A percentile compares a stretch with the other conserved stretches of the same genome.
Conservation (phyloP, 2,797 vertebrate species). For the Bovichtus variegatus region DNA sequence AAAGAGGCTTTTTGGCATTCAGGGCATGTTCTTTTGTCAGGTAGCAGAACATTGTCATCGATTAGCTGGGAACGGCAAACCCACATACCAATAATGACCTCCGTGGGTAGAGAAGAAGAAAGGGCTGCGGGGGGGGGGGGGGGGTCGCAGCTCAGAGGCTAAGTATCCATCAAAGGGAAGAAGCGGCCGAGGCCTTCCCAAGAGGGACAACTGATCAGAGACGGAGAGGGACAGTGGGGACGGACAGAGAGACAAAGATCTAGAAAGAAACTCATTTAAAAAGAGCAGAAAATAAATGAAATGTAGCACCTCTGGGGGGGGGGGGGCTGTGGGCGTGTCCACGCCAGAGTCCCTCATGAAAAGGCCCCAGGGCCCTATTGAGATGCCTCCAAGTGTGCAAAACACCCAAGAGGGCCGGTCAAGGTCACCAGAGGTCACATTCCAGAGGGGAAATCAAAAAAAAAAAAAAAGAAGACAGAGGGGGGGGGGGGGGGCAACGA, state of each 20-base stretch:
- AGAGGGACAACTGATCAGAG: constrained; percentile 37
- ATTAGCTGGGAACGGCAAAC: constrained; percentile 67
- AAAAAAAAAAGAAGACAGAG: constrained; percentile 49
- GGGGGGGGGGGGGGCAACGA: constrained; percentile 4
- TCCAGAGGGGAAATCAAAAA: constrained; percentile 78
- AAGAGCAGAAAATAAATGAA: not conserved
- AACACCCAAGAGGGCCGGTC: constrained; percentile 81
- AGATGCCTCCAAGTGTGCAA: constrained; percentile 85
- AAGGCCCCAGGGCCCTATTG: constrained; percentile 77
- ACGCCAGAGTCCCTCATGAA: constrained; percentile 65
- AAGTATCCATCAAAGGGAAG: constrained; percentile 69
- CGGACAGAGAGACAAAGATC: not conserved
- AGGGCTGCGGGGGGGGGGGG: constrained; percentile 30
- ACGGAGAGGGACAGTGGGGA: not conserved
- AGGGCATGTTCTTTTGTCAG: constrained; percentile 59
- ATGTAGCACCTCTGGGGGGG: not conserved
- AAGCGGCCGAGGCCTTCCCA: not conserved
- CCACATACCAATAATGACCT: constrained; percentile 72
- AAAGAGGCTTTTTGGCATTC: constrained; percentile 20
- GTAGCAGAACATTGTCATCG: constrained; percentile 69
- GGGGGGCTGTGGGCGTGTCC: constrained; percentile 50
- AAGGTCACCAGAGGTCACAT: constrained; percentile 86
- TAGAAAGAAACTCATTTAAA: not conserved
- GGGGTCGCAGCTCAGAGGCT: constrained; percentile 54
- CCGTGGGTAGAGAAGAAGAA: constrained; percentile 52